Conservation (phyloP, 2,888 invertebrate genomes). For the Spodoptera littoralis region DNA sequence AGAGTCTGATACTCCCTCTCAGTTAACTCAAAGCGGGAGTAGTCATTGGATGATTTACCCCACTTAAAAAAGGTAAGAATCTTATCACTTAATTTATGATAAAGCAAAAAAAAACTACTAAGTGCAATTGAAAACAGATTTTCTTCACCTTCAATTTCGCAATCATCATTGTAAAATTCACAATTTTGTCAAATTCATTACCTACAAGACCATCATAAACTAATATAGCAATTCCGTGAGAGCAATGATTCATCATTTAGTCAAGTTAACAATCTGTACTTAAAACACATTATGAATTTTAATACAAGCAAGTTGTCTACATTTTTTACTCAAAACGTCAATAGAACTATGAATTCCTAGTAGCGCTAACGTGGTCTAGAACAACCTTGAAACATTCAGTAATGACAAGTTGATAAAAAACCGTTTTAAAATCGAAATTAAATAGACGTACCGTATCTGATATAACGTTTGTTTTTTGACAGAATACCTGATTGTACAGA, state of each 20-base stretch:
- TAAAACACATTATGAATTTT: slow-evolving; percentile 14
- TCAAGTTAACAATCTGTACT: not conserved
- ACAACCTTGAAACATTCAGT: slow-evolving; percentile 31
- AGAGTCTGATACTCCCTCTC: too few species aligned
- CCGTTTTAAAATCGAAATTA: not conserved
- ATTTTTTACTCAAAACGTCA: slow-evolving; percentile 23
- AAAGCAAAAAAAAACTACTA: too few species aligned
- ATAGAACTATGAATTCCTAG: slow-evolving; percentile 17
- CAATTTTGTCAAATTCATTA: too few species aligned
- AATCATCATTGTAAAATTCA: too few species aligned
- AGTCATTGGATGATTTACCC: too few species aligned
- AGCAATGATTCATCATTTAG: not conserved
- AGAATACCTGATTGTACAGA: not conserved
- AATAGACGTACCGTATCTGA: not conserved
- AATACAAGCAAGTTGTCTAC: slow-evolving; percentile 11
- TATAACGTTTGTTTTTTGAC: slow-evolving; percentile 10
- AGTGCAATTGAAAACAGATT: too few species aligned
- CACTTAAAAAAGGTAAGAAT: too few species aligned
- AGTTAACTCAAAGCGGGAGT: too few species aligned
- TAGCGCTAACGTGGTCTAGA: slow-evolving; percentile 7
- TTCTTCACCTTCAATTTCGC: too few species aligned
- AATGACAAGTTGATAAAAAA: slow-evolving; percentile 28
- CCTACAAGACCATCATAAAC: not conserved
- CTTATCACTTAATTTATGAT: too few species aligned
- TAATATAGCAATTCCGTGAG: too few species aligned